Evolutionary conservation across 2,113 vertebrate species (phyloP).

Genomic region (Vulpes ferrilata): DNA sequence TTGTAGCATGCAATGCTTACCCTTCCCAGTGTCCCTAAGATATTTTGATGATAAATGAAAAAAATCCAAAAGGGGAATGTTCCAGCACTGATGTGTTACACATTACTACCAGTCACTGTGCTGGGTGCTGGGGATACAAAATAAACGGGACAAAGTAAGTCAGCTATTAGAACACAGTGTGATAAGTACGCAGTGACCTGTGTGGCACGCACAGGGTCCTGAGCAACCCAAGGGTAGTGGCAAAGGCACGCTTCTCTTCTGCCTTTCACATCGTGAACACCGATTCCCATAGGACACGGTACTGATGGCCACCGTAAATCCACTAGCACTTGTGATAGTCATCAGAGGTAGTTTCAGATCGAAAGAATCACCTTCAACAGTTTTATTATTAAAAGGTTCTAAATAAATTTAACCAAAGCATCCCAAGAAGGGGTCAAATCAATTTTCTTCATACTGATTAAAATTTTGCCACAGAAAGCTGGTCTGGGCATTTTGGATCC

Average conservation of each 20-base stretch:
- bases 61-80: background rate
- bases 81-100: background rate
- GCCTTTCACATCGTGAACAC: background rate
- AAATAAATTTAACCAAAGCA: background rate
- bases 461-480: constrained; percentile 17
- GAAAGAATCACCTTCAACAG: background rate
- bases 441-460: background rate
- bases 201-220: background rate
- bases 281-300: background rate
- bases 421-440: background rate
- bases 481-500: background rate
- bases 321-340: background rate
- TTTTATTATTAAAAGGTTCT: background rate
- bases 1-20: background rate
- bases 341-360: background rate
- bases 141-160: background rate
- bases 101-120: background rate
- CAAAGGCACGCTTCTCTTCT: background rate
- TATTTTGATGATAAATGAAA: background rate
- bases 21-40: background rate
- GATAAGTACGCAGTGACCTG: background rate
- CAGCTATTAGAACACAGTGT: background rate
- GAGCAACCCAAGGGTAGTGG: background rate
- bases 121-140: background rate
- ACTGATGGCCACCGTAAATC: background rate